Conservation (phyloP, 2,888 invertebrate genomes). For the Tanytarsus gracilentus region DNA sequence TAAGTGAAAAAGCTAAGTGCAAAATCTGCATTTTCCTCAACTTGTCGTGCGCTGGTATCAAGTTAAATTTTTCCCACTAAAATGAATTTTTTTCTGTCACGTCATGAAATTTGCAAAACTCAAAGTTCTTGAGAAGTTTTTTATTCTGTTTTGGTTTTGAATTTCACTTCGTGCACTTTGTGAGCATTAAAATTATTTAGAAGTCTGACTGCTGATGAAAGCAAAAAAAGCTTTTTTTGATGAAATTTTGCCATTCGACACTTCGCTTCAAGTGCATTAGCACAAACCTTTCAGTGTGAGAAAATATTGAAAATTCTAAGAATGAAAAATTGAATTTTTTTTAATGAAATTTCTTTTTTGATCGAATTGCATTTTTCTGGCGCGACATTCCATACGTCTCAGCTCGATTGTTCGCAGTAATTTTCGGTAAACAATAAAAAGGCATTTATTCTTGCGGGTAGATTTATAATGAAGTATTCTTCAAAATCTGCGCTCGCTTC, state of each 20-base stretch:
- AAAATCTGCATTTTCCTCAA: background rate
- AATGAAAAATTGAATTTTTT: too few relatives aligned
- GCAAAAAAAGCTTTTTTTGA: too few relatives aligned
- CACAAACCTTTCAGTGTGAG: too few relatives aligned
- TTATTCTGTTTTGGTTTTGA: background rate
- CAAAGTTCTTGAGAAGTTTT: background rate
- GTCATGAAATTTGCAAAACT: too few relatives aligned
- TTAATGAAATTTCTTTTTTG: too few relatives aligned
- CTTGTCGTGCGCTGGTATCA: background rate
- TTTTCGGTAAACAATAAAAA: slow-evolving; percentile 15
- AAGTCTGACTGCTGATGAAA: slow-evolving; percentile 4
- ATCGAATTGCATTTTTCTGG: background rate
- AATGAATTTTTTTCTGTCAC: background rate
- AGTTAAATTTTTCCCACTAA: slow-evolving; percentile 6
- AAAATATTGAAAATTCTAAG: too few relatives aligned
- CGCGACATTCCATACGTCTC: background rate
- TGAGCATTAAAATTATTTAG: background rate
- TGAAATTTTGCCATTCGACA: too few relatives aligned
- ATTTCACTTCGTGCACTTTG: background rate
- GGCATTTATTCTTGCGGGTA: background rate
- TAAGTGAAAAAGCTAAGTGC: too few relatives aligned
- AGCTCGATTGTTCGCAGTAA: slow-evolving; percentile 10
- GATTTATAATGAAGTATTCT: slow-evolving; percentile 23
- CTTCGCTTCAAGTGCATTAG: too few relatives aligned
- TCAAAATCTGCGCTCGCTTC: slow-evolving; percentile 3